A percentile compares a stretch with the other conserved stretches of the same genome.
phyloP scores from a whole-genome alignment of 2,113 vertebrate genomes.

The Dromas ardeola region DNA sequence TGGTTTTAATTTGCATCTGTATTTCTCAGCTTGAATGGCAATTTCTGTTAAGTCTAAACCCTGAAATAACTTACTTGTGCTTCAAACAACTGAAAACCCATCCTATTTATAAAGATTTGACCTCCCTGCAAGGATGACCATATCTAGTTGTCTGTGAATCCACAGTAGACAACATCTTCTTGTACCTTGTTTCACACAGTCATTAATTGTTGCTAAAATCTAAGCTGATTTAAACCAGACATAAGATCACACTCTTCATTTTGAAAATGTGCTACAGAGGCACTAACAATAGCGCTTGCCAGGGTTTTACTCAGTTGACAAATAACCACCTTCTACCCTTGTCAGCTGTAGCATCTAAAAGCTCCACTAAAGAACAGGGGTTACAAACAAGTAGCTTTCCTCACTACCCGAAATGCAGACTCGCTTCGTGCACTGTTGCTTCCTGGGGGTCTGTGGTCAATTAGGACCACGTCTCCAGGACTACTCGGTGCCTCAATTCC shows the following conservation, averaged over 20 bases:
- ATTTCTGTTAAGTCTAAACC: background rate
- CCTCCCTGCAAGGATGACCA: background rate
- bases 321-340: background rate
- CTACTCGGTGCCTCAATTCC: background rate
- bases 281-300: background rate
- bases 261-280: background rate
- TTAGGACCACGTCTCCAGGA: background rate
- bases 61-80: background rate
- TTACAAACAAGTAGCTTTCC: background rate
- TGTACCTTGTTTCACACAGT: background rate
- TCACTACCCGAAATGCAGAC: background rate
- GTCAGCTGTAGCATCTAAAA: background rate
- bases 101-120: background rate
- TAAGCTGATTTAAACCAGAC: background rate
- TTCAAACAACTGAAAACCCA: background rate
- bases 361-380: background rate
- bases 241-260: background rate
- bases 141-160: background rate
- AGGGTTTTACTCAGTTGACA: background rate
- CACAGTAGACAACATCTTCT: background rate
- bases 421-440: background rate
- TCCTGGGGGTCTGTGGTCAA: background rate
- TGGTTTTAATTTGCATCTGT: background rate
- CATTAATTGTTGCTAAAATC: background rate
- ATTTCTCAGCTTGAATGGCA: background rate